These are phyloP conservation scores for Oophaga pumilio DNA, from an alignment of 2,113 vertebrate genomes.

Conservation along the genomic window DNA sequence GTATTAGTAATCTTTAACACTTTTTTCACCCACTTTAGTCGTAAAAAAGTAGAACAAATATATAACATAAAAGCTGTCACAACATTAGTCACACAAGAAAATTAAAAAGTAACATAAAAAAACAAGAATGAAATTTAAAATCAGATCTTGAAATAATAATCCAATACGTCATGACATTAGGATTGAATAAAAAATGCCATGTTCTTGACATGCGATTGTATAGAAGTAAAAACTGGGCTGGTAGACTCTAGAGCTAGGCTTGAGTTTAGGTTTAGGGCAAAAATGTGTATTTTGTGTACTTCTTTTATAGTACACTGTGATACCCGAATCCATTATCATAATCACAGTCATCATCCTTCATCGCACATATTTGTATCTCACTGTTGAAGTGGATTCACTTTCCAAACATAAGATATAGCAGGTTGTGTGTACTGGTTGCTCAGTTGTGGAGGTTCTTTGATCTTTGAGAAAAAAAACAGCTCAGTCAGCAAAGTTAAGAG, in stretches of 20 bases:
- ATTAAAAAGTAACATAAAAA: no score
- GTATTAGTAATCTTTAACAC: neutral
- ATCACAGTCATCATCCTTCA: neutral
- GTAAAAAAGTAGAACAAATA: neutral
- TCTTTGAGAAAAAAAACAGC: slow-evolving; percentile 70
- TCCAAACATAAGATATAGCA: neutral
- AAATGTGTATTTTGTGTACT: neutral
- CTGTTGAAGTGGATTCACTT: neutral
- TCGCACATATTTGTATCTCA: neutral
- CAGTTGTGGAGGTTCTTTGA: slow-evolving; percentile 76
- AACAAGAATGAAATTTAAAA: no score
- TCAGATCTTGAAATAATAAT: no score
- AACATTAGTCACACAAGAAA: no score
- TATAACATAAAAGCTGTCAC: neutral
- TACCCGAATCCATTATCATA: neutral
- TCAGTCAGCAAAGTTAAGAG: slow-evolving; percentile 59
- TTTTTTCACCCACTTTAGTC: neutral
- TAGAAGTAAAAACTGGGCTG: no score
- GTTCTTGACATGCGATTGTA: no score
- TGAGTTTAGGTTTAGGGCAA: neutral
- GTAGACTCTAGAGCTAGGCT: no score
- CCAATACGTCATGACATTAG: no score
- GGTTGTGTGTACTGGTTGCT: slow-evolving; percentile 40
- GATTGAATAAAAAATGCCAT: no score
- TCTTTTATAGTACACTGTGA: neutral